A percentile compares a stretch with the other conserved stretches of the same genome.
Evolutionary conservation across 2,888 invertebrate genomes (phyloP).

Genomic region (Galerucella nymphaeae): DNA sequence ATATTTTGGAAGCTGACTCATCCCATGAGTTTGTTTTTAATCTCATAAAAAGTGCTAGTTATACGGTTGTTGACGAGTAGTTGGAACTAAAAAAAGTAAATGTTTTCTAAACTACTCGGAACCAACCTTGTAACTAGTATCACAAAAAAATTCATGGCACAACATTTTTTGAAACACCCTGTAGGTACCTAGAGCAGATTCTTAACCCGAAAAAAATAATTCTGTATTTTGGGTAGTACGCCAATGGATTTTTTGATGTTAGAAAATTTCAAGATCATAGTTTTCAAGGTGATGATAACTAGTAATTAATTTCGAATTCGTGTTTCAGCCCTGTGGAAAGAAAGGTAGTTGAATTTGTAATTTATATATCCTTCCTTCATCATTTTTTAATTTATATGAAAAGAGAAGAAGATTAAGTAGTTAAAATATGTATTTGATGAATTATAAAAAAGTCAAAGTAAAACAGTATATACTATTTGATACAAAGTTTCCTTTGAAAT

Average conservation of each 20-base stretch:
- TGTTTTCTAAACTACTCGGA: too few species aligned
- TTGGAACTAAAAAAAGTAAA: too few species aligned
- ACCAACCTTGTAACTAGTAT: too few species aligned
- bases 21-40: too few species aligned
- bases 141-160: too few species aligned
- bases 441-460: too few species aligned
- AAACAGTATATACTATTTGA: too few species aligned
- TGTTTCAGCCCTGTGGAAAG: neutral
- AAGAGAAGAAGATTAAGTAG: neutral
- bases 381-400: neutral
- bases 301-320: neutral
- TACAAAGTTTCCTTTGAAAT: too few species aligned
- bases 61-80: too few species aligned
- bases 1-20: too few species aligned
- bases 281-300: neutral
- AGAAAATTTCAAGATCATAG: neutral
- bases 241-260: neutral
- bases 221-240: neutral
- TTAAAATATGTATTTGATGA: too few species aligned
- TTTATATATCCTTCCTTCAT: neutral
- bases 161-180: neutral
- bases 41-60: too few species aligned
- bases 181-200: neutral
- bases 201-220: neutral
- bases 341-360: neutral